Conservation (phyloP, 2,888 invertebrate genomes). For the Pammene fasciana region DNA sequence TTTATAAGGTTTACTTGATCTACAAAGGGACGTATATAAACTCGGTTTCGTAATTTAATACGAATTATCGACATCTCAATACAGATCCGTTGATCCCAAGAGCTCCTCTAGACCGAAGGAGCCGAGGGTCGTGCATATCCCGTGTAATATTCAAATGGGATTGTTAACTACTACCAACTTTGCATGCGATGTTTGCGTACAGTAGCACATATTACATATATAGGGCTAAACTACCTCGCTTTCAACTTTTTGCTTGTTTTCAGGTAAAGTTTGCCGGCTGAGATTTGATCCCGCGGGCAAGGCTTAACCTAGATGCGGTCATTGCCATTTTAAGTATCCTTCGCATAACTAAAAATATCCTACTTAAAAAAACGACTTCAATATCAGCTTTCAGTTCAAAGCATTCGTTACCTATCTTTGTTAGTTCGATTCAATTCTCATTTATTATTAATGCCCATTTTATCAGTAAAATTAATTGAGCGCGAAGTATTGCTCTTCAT, state of each 20-base stretch:
- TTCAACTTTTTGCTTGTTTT: constrained; percentile 23
- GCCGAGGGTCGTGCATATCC: no score
- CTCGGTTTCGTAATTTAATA: constrained; percentile 22
- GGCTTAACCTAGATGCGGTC: constrained; percentile 22
- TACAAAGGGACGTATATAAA: constrained; percentile 17
- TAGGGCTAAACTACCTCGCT: constrained; percentile 10
- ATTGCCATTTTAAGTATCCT: constrained; percentile 1
- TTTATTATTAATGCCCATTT: constrained; percentile 6
- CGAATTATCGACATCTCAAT: constrained; percentile 26
- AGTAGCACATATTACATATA: constrained; percentile 1
- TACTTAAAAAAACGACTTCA: no score
- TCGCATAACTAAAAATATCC: no score
- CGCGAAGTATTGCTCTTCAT: constrained; percentile 3
- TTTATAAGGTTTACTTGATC: constrained; percentile 24
- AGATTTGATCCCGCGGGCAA: constrained; percentile 8
- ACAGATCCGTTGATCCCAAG: constrained; percentile 3
- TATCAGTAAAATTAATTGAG: constrained; percentile 21
- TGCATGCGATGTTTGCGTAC: not conserved
- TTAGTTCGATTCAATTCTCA: no score
- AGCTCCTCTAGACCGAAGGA: no score
- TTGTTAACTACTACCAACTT: constrained; percentile 26
- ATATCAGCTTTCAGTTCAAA: no score
- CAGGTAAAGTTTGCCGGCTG: constrained; percentile 13
- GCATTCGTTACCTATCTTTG: no score
- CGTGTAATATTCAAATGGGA: constrained; percentile 32